phyloP scores from a whole-genome alignment of 2,113 vertebrate species.

The Toxotes chatareus region DNA sequence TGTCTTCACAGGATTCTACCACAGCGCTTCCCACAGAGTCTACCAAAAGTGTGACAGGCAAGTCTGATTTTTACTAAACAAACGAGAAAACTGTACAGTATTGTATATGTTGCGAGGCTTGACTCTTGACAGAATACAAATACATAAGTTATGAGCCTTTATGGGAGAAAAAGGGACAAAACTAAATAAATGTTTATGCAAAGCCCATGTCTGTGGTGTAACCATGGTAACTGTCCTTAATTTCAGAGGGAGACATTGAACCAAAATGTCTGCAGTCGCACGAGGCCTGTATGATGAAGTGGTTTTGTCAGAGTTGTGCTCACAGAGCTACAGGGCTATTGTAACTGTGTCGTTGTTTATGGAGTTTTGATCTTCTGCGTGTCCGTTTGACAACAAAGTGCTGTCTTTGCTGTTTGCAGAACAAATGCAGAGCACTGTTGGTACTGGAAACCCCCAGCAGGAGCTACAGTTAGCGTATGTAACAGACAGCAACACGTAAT shows the following conservation, averaged over 20 bases:
- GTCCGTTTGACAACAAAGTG: conserved; percentile 23
- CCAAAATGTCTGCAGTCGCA: conserved; percentile 4
- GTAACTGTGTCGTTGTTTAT: conserved; percentile 12
- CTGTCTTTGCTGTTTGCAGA: conserved; percentile 2
- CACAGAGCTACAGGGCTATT: conserved; percentile 49
- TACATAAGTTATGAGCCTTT: conserved; percentile 35
- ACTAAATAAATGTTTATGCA: conserved; percentile 73
- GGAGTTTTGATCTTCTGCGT: conserved; percentile 33
- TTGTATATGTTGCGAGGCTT: conserved; percentile 40
- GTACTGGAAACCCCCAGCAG: conserved; percentile 5
- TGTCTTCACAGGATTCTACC: conserved; percentile 46
- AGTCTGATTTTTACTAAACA: conserved; percentile 53
- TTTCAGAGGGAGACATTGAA: conserved; percentile 25
- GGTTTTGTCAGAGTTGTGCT: conserved; percentile 35
- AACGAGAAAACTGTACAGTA: conserved; percentile 44
- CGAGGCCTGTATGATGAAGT: conserved; percentile 33
- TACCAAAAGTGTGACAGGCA: conserved; percentile 57
- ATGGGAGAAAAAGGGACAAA: conserved; percentile 61
- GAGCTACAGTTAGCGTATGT: conserved; percentile 7
- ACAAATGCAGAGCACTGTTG: conserved; percentile 16
- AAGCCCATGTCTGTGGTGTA: conserved; percentile 59
- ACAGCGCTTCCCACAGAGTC: conserved; percentile 70
- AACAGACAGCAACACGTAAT: conserved; percentile 16
- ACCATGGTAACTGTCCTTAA: conserved; percentile 33
- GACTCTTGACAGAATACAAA: conserved; percentile 42